Evolutionary conservation across 2,888 invertebrate genomes (phyloP).

Genomic region (Lycocerus yunnanus): DNA sequence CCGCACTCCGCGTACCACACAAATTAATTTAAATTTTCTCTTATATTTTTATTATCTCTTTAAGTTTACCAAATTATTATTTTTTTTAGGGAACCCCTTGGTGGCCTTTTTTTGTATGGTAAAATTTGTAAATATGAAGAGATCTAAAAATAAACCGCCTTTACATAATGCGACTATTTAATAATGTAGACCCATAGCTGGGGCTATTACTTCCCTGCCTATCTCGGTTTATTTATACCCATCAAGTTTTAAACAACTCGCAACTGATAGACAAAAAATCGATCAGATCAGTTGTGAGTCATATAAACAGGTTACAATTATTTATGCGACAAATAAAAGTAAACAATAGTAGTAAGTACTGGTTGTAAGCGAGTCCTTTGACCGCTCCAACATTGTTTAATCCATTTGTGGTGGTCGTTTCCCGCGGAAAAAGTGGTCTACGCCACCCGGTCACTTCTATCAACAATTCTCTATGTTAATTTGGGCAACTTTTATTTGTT

Average conservation of each 20-base stretch:
- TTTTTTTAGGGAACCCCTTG: not conserved
- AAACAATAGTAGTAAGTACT: conserved; percentile 54
- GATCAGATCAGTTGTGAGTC: conserved; percentile 51
- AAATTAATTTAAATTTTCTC: not conserved
- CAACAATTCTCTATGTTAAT: conserved; percentile 15
- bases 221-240: conserved; percentile 47
- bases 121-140: not conserved
- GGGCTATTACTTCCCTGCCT: not conserved
- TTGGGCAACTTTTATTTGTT: conserved; percentile 4
- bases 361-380: conserved; percentile 51
- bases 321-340: conserved; percentile 56
- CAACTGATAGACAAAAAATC: conserved; percentile 46
- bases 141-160: not conserved
- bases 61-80: not conserved
- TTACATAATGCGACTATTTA: not conserved
- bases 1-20: too few species aligned
- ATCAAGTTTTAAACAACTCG: conserved; percentile 44
- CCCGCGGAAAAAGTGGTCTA: conserved; percentile 53
- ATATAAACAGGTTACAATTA: conserved; percentile 55
- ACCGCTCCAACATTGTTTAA: conserved; percentile 51
- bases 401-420: conserved; percentile 47
- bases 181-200: not conserved
- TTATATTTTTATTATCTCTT: not conserved
- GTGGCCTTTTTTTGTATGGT: not conserved
- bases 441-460: conserved; percentile 44